A percentile compares a stretch with the other conserved stretches of the same genome.
Conservation (phyloP, 2,888 invertebrate genomes). For the Rhabditoides inermis region DNA sequence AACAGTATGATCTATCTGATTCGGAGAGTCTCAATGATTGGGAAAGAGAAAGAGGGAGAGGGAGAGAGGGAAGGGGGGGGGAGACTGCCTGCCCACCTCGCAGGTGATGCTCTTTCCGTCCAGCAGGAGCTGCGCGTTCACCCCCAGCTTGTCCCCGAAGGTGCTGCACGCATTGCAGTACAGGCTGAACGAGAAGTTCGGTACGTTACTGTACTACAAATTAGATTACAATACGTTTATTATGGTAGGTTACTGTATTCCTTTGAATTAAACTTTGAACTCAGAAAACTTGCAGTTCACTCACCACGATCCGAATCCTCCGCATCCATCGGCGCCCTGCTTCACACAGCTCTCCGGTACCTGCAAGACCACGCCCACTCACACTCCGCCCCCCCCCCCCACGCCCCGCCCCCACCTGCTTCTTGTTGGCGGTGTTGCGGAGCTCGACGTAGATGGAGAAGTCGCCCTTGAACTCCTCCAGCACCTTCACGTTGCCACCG, state of each 20-base stretch:
- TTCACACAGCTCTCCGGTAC: constrained; percentile 47
- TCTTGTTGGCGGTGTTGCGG: constrained; percentile 43
- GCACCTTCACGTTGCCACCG: constrained; percentile 46
- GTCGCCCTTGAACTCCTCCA: constrained; percentile 47
- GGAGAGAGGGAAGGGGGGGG: too few relatives aligned
- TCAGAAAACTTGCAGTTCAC: too few relatives aligned
- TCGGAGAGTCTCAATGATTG: too few relatives aligned
- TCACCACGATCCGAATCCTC: constrained; percentile 49
- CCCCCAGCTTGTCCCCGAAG: constrained; percentile 35
- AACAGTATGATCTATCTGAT: too few relatives aligned
- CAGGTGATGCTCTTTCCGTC: constrained; percentile 46
- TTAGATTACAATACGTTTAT: background rate
- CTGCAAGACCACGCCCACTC: too few relatives aligned
- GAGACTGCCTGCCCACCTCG: too few relatives aligned
- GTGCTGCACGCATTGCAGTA: constrained; percentile 50
- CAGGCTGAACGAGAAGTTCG: constrained; percentile 24
- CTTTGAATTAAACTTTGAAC: too few relatives aligned
- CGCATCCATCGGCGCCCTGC: constrained; percentile 44
- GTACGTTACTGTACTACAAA: background rate
- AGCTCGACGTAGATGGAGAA: constrained; percentile 49
- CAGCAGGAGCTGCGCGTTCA: constrained; percentile 45
- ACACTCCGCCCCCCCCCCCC: constrained; percentile 36
- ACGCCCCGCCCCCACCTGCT: constrained; percentile 47
- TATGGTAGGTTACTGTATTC: background rate
- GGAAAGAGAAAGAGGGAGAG: too few relatives aligned